Evolutionary conservation across 2,113 vertebrate species (phyloP).

Genomic region (Halcyon senegalensis): DNA sequence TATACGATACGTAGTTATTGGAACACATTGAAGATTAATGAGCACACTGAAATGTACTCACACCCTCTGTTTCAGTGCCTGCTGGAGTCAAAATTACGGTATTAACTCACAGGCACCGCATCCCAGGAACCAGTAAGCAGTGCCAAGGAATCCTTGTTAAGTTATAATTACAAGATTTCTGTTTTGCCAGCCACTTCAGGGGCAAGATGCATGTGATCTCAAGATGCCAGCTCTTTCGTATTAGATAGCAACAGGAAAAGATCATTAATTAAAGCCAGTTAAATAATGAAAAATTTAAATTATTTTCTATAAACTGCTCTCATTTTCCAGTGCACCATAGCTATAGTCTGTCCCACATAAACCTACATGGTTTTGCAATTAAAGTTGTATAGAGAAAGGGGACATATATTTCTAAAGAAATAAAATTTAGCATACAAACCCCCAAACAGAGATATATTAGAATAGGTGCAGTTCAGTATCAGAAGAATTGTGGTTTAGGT

Average conservation of each 20-base stretch:
- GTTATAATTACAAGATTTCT: constrained; percentile 37
- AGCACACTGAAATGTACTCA: not conserved
- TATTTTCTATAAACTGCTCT: not conserved
- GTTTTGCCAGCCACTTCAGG: constrained; percentile 41
- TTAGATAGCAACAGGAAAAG: not conserved
- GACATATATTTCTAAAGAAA: constrained; percentile 5
- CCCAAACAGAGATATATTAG: too few species aligned
- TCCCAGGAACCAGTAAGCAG: not conserved
- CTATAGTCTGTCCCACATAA: not conserved
- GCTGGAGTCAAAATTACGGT: constrained; percentile 16
- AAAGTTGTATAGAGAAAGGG: not conserved
- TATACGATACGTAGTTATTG: not conserved
- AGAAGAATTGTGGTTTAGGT: not conserved
- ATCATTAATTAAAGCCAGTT: constrained; percentile 11
- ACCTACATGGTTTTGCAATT: not conserved
- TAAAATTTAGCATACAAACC: not conserved
- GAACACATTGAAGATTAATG: not conserved
- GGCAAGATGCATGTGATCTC: not conserved
- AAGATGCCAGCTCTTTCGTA: not conserved
- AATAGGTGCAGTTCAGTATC: not conserved
- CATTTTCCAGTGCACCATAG: not conserved
- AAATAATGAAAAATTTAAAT: constrained; percentile 13
- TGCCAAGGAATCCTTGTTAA: constrained; percentile 37
- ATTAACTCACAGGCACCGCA: constrained; percentile 29
- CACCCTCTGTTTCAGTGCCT: not conserved